A percentile compares a stretch with the other conserved stretches of the same genome.
These are phyloP conservation scores for Sibirionetta formosa DNA, from an alignment of 2,797 vertebrate species.

Conservation along the genomic window DNA sequence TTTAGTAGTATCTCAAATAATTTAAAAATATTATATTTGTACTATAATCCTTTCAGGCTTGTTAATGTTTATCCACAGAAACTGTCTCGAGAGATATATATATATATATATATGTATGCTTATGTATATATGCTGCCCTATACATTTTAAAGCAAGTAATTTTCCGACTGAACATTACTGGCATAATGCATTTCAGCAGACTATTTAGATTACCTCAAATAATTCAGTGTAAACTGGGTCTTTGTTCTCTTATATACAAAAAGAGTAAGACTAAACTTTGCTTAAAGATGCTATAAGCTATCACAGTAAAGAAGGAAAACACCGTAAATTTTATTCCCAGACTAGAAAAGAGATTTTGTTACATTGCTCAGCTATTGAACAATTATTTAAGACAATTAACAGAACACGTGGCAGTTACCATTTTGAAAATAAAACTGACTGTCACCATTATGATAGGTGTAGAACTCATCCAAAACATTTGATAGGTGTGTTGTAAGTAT, in stretches of 20 bases:
- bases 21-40: not conserved
- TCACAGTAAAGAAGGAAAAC: not conserved
- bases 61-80: not conserved
- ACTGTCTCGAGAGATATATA: not conserved
- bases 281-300: not conserved
- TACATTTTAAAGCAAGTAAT: not conserved
- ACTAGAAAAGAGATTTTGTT: not conserved
- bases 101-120: not conserved
- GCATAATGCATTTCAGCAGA: not conserved
- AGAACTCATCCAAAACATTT: not conserved
- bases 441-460: not conserved
- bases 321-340: not conserved
- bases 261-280: not conserved
- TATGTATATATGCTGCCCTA: not conserved
- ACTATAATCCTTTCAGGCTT: not conserved
- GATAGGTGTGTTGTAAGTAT: not conserved
- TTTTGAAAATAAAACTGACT: not conserved
- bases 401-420: not conserved
- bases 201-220: not conserved
- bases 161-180: not conserved
- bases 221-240: not conserved
- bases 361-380: not conserved
- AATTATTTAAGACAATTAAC: conserved; percentile 2
- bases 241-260: not conserved
- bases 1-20: not conserved